Evolutionary conservation across 2,797 vertebrate species (phyloP).

Genomic region (Staurois parvus): DNA sequence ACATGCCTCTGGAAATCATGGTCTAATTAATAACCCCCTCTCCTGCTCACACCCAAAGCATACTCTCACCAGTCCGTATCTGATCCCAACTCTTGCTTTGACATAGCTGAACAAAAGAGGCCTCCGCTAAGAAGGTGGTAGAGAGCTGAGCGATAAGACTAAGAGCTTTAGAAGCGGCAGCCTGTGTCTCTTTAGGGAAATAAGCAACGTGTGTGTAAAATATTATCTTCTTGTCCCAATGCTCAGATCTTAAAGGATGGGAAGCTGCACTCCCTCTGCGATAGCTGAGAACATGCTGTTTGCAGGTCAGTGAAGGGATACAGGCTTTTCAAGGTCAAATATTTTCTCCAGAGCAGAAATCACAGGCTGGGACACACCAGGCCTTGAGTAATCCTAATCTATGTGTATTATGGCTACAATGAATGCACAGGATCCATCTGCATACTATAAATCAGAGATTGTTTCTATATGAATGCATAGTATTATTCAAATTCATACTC

Average conservation of each 20-base stretch:
- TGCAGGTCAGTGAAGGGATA: conserved; percentile 23
- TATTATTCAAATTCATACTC: too few species aligned
- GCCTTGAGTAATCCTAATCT: background rate
- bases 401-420: background rate
- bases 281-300: conserved; percentile 8
- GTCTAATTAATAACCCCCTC: conserved; percentile 58
- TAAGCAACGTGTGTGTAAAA: conserved; percentile 41
- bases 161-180: conserved; percentile 38
- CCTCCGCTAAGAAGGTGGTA: conserved; percentile 37
- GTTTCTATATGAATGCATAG: too few species aligned
- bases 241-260: conserved; percentile 17
- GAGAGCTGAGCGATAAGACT: conserved; percentile 51
- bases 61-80: conserved; percentile 50
- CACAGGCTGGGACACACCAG: background rate
- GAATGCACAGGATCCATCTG: too few species aligned
- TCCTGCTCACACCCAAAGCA: conserved; percentile 37
- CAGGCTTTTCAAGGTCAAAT: conserved; percentile 41
- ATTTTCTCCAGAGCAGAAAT: background rate
- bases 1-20: conserved; percentile 38
- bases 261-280: background rate
- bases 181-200: conserved; percentile 49
- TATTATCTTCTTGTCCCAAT: conserved; percentile 48
- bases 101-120: conserved; percentile 55
- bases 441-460: too few species aligned
- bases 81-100: conserved; percentile 58